Conservation (phyloP, 1,140 invertebrate genomes). For the Idris sp. region DNA sequence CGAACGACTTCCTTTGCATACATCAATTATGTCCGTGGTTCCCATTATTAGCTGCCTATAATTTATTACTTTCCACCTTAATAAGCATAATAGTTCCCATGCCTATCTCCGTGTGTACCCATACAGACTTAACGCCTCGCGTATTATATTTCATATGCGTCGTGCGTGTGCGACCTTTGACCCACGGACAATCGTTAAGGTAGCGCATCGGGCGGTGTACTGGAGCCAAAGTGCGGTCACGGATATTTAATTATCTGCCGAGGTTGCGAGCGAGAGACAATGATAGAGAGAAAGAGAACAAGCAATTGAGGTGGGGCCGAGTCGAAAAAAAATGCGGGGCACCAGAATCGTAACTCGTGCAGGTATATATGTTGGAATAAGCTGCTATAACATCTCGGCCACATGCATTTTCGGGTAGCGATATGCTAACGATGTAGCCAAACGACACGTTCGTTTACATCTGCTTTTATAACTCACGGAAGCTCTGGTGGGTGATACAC, state of each 20-base stretch:
- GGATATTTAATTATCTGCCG: conserved; percentile 77
- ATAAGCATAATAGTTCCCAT: conserved; percentile 78
- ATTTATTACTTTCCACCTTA: conserved; percentile 79
- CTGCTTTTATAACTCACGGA: conserved; percentile 73
- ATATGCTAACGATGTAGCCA: conserved; percentile 63
- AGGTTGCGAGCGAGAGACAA: conserved; percentile 30
- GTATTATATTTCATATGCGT: conserved; percentile 68
- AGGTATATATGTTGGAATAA: too few species aligned
- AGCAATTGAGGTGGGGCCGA: conserved; percentile 35
- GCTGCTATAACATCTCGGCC: conserved; percentile 53
- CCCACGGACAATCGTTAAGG: conserved; percentile 78
- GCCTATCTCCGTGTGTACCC: conserved; percentile 64
- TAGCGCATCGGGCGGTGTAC: conserved; percentile 69
- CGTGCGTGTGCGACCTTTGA: conserved; percentile 71
- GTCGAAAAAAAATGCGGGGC: conserved; percentile 55
- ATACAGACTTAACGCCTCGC: conserved; percentile 43
- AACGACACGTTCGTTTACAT: conserved; percentile 70
- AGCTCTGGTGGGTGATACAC: conserved; percentile 65
- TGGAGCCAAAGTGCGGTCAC: conserved; percentile 63
- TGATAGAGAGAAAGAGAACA: conserved; percentile 35
- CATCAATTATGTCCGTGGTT: conserved; percentile 74
- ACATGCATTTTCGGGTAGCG: conserved; percentile 55
- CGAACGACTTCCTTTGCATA: conserved; percentile 76
- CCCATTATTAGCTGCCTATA: conserved; percentile 76
- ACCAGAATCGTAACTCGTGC: conserved; percentile 61